These are phyloP conservation scores for Morpho achilles DNA, from an alignment of 2,888 invertebrate genomes.

Conservation along the genomic window DNA sequence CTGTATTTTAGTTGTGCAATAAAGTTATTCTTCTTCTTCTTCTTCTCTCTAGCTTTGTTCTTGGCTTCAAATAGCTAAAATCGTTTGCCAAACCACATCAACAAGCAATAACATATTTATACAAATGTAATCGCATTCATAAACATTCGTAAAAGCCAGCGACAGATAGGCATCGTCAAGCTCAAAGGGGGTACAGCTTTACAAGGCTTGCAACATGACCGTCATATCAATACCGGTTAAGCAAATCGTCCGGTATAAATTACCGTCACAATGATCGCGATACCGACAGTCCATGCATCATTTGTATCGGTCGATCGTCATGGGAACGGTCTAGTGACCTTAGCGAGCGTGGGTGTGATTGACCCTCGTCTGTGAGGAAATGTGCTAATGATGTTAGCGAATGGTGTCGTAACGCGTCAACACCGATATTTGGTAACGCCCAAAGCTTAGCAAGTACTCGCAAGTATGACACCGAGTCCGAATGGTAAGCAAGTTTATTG, in stretches of 20 bases:
- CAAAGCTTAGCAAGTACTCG: too few relatives aligned
- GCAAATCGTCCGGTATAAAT: slow-evolving; percentile 33
- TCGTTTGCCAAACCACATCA: too few relatives aligned
- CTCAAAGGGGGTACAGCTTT: slow-evolving; percentile 24
- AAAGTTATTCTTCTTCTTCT: too few relatives aligned
- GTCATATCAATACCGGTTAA: slow-evolving; percentile 30
- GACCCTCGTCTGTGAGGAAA: slow-evolving; percentile 16
- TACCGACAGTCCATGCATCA: slow-evolving; percentile 40
- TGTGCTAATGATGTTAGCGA: slow-evolving; percentile 7
- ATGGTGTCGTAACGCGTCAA: slow-evolving; percentile 7
- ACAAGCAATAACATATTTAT: too few relatives aligned
- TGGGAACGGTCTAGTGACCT: slow-evolving; percentile 26
- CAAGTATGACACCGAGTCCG: too few relatives aligned
- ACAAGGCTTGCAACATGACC: slow-evolving; percentile 20
- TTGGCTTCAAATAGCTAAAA: too few relatives aligned
- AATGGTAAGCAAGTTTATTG: too few relatives aligned
- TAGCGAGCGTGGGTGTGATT: slow-evolving; percentile 21
- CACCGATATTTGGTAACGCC: background rate
- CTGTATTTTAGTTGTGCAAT: too few relatives aligned
- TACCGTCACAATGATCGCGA: slow-evolving; percentile 33
- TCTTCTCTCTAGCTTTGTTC: too few relatives aligned
- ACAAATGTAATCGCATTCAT: background rate
- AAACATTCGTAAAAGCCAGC: slow-evolving; percentile 1
- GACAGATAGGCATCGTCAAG: slow-evolving; percentile 4
- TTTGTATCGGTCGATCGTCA: slow-evolving; percentile 36